phyloP scores from a whole-genome alignment of 2,797 vertebrate species.

The Hemibagrus guttatus region DNA sequence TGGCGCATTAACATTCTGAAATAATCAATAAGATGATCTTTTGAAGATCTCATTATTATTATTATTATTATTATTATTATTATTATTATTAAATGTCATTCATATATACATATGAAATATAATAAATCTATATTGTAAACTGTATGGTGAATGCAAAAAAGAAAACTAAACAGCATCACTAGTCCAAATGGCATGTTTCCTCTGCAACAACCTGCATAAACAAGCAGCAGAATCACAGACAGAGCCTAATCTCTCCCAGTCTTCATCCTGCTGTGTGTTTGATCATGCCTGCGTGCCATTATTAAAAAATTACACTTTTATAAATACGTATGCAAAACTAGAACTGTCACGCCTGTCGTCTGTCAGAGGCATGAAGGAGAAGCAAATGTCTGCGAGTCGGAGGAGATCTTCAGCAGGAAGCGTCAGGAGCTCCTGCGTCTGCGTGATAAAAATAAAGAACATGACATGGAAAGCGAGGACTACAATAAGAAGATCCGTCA shows the following conservation, averaged over 20 bases:
- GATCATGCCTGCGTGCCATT: neutral
- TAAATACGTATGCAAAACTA: slow-evolving; percentile 5
- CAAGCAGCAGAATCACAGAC: neutral
- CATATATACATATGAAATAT: neutral
- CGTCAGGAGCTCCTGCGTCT: slow-evolving; percentile 58
- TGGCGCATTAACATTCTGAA: neutral
- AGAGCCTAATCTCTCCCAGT: neutral
- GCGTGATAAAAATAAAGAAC: slow-evolving; percentile 66
- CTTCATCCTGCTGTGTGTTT: slow-evolving; percentile 5
- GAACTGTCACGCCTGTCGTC: slow-evolving; percentile 24
- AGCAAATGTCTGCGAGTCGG: slow-evolving; percentile 64
- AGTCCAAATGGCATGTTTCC: neutral
- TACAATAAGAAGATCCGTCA: slow-evolving; percentile 64
- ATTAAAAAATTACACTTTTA: slow-evolving; percentile 8
- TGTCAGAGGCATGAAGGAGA: slow-evolving; percentile 69
- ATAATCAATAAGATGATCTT: neutral
- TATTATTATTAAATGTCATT: neutral
- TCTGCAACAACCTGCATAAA: slow-evolving; percentile 11
- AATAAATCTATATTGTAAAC: neutral
- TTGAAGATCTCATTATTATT: neutral
- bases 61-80: too few species aligned
- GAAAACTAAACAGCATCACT: neutral
- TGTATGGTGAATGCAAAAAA: neutral
- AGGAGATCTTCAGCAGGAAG: slow-evolving; percentile 65
- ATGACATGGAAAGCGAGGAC: slow-evolving; percentile 64